Evolutionary conservation across 64 coral and sea anemone genomes (phyloP).

Genomic region (Acropora yongei): DNA sequence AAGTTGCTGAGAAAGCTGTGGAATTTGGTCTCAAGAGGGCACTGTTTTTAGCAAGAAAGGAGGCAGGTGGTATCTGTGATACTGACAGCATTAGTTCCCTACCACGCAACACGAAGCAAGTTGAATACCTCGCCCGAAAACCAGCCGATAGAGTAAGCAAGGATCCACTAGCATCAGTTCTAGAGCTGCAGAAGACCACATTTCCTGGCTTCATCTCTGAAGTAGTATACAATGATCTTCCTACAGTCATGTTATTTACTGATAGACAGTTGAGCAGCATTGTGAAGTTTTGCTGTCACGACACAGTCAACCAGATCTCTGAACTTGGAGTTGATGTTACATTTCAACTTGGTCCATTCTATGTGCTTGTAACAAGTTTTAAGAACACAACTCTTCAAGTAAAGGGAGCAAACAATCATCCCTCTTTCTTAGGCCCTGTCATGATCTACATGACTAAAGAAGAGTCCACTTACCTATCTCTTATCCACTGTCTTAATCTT

Average conservation of each 20-base stretch:
- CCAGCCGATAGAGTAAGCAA: neutral
- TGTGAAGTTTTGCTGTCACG: conserved; percentile 63
- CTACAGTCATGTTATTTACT: conserved; percentile 63
- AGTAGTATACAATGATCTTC: conserved; percentile 76
- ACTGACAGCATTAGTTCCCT: conserved; percentile 44
- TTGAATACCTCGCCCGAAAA: conserved; percentile 31
- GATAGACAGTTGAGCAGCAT: conserved; percentile 60
- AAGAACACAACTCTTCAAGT: conserved; percentile 50
- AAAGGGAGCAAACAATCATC: conserved; percentile 9
- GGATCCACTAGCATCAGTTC: conserved; percentile 62
- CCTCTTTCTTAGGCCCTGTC: conserved; percentile 35
- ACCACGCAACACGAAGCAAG: conserved; percentile 49
- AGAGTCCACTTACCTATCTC: conserved; percentile 28
- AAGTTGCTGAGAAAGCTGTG: conserved; percentile 13
- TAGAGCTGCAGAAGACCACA: conserved; percentile 63
- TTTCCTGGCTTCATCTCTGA: conserved; percentile 70
- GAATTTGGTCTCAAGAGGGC: conserved; percentile 43
- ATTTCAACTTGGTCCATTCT: conserved; percentile 9
- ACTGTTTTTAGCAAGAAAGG: conserved; percentile 37
- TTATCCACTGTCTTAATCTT: conserved; percentile 37
- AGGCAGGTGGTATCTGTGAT: conserved; percentile 34
- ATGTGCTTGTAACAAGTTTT: conserved; percentile 53
- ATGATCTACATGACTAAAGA: conserved; percentile 74
- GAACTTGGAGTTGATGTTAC: conserved; percentile 55
- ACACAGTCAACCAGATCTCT: conserved; percentile 45